A percentile compares a stretch with the other conserved stretches of the same genome.
phyloP scores from a whole-genome alignment of 2,797 vertebrate species.

The Serranus cabrilla region DNA sequence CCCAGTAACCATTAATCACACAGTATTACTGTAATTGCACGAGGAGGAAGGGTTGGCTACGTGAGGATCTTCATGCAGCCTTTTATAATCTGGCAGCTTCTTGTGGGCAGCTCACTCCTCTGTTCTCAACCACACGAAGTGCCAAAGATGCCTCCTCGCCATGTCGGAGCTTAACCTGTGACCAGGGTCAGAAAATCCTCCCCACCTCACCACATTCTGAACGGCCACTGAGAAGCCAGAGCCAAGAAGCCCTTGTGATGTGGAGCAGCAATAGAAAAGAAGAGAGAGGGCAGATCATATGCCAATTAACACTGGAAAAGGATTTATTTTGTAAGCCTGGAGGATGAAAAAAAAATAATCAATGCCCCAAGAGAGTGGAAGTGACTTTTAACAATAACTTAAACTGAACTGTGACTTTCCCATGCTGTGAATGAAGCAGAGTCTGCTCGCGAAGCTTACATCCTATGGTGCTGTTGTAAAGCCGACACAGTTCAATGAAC shows the following conservation, averaged over 20 bases:
- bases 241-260: conserved; percentile 68
- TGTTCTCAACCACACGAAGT: conserved; percentile 53
- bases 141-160: conserved; percentile 67
- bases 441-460: conserved; percentile 35
- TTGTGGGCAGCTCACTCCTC: conserved; percentile 55
- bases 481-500: conserved; percentile 37
- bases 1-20: conserved; percentile 45
- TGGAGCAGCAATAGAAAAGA: conserved; percentile 31
- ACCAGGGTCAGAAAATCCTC: conserved; percentile 63
- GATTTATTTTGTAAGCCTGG: conserved; percentile 53
- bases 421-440: conserved; percentile 53
- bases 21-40: conserved; percentile 23
- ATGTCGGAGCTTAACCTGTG: conserved; percentile 62
- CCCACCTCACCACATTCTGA: conserved; percentile 48
- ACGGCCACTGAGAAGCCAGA: conserved; percentile 28
- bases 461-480: conserved; percentile 56
- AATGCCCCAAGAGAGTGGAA: conserved; percentile 32
- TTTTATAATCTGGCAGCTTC: conserved; percentile 64
- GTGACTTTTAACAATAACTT: conserved; percentile 63
- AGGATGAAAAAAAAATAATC: conserved; percentile 45
- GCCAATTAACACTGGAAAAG: conserved; percentile 51
- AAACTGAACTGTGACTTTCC: conserved; percentile 56
- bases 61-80: conserved; percentile 75
- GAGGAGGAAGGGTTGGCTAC: conserved; percentile 58
- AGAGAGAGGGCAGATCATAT: conserved; percentile 47